Base-by-base conservation (phyloP, 2,888 invertebrate species). In the Cinara cedri region DNA sequence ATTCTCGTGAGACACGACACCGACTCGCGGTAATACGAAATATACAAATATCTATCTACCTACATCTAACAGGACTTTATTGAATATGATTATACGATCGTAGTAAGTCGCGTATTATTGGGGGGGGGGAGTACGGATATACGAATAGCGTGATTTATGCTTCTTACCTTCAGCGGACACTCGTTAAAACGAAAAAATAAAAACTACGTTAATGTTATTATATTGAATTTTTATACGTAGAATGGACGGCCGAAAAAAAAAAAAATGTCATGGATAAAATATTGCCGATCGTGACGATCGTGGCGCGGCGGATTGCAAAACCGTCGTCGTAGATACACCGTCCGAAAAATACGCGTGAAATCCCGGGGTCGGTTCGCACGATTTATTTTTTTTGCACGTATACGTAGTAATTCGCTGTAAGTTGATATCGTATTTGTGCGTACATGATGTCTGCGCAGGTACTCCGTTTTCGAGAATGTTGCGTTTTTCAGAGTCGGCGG, bases 221-320 rank as follows among this genome's bases (percentile, higher is more conserved):
- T 34, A n/a, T n/a, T n/a, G n/a, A n/a, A n/a, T n/a, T n/a, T n/a
- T n/a, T 42, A 54, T 19, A 9, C 19, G 1, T 4, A 21, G 51
- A 62, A 34, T 51, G 51, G 21, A 63, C 8, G 51, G 6, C 26
- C n/a, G 60, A 51, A 63, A 42, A 24, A 44, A 46, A 60, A 60
- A 51, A 74, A 63, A 62, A 63, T 74, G 72, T 74, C 72, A 51
- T 49, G 51, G 72, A 74, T 63, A 63, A 63, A 74, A n/a, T 51
- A 51, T 63, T 6, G 6, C 6, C 34, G 34, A 6, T 34, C 34
- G 34, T 34, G 34, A 34, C 72, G 63, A 62, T 63, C 72, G 72
- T 72, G 62, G 62, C 62, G 49, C 51, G 51, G 51, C 42, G 10
- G 62, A 21, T 74, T 63, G 51, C 51, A 63, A 74, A 63, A 74